phyloP scores from a whole-genome alignment of 2,888 invertebrate species.

The Geotrupes spiniger region DNA sequence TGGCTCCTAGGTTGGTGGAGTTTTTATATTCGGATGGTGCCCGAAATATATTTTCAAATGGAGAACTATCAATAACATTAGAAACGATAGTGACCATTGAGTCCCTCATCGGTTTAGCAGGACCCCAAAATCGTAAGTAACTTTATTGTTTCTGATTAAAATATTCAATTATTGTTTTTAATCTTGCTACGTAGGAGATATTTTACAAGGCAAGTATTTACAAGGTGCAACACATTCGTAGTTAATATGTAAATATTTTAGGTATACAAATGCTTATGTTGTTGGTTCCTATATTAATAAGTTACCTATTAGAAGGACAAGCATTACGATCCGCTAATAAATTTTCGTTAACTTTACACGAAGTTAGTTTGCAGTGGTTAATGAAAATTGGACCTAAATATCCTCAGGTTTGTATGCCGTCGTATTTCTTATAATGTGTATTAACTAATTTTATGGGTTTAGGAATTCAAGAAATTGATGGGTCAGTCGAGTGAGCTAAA shows the following conservation, averaged over 20 bases:
- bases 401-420: constrained; percentile 83
- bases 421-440: background rate
- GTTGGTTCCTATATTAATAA: constrained; percentile 86
- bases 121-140: constrained; percentile 74
- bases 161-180: constrained; percentile 24
- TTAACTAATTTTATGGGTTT: constrained; percentile 28
- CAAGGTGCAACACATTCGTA: background rate
- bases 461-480: constrained; percentile 92
- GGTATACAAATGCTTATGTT: constrained; percentile 88
- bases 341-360: constrained; percentile 73
- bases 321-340: constrained; percentile 60
- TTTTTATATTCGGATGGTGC: constrained; percentile 65
- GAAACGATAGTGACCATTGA: constrained; percentile 76
- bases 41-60: constrained; percentile 60
- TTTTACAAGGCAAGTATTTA: constrained; percentile 55
- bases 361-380: constrained; percentile 84
- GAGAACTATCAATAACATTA: constrained; percentile 67
- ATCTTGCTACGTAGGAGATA: constrained; percentile 49
- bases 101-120: constrained; percentile 68
- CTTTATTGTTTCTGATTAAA: constrained; percentile 16
- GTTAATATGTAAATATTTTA: constrained; percentile 43
- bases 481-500: constrained; percentile 77
- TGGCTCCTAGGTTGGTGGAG: constrained; percentile 77
- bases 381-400: constrained; percentile 90
- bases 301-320: constrained; percentile 71